Base-by-base conservation (phyloP, 2,888 invertebrate species). In the Drosophila subsilvestris region DNA sequence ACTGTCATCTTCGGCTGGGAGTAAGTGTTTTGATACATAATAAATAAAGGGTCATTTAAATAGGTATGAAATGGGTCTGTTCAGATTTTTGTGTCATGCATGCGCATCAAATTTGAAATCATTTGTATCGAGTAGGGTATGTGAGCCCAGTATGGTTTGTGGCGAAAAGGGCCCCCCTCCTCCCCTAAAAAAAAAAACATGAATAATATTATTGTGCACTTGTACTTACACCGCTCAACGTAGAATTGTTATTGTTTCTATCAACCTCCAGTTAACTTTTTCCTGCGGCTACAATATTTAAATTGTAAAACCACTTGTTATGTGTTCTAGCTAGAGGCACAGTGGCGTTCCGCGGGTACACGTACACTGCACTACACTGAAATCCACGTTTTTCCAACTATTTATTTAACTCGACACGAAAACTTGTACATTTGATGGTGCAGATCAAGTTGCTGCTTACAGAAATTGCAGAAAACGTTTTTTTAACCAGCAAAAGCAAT, bases 241-340 rank as follows among this genome's bases (percentile, higher is more conserved):
- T 37, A 29, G 47, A 43, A 43, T 20, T 22, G 51, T 17, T 53
- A 22, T 42, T 47, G n/a, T 29, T 29, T 18, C 20, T 8, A 17
- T 32, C 57, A 44, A 29, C 43, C 25, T n/a, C 42, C 63, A 55
- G 20, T 66, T 14, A 10, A 42, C 14, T 9, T 17, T 51, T 14
- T 20, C 17, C 62, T 70, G 68, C 76, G 69, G 62, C 47, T 66
- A 75, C 61, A 67, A 63, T 60, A 65, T 70, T 59, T 67, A 62
- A 77, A 70, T 60, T 62, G 29, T 68, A 78, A 86, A 84, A 84
- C 84, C 84, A 84, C 84, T 84, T 84, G 84, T 84, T 84, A 86
- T 81, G 79, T 75, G 73, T 80, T 60, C 60, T 53, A 42, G 32
- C 61, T 53, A 49, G 53, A 47, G 29, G 57, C 63, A 57, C 54